Conservation (phyloP, 2,888 invertebrate species). For the Acanthosoma haemorrhoidale region DNA sequence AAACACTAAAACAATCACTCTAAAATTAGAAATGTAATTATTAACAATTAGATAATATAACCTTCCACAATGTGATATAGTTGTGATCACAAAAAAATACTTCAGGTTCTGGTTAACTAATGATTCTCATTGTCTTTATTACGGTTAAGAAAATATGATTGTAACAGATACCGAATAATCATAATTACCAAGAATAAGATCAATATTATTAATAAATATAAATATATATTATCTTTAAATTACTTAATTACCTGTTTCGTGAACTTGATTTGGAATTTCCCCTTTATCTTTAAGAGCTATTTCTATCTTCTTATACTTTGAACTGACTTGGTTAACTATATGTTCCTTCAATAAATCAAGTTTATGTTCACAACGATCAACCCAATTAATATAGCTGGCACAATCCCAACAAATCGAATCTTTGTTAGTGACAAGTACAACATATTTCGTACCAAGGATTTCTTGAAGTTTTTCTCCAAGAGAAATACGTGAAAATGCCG, state of each 20-base stretch:
- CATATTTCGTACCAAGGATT: slow-evolving; percentile 34
- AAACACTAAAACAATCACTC: no score
- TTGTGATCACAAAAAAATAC: no score
- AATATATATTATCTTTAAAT: not conserved
- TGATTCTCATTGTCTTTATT: no score
- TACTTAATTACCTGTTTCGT: not conserved
- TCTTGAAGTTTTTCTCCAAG: slow-evolving; percentile 37
- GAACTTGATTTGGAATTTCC: not conserved
- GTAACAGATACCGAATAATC: no score
- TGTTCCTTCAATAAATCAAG: slow-evolving; percentile 34
- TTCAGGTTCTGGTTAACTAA: no score
- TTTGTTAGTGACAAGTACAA: slow-evolving; percentile 31
- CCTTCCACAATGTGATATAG: no score
- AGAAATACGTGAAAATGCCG: slow-evolving; percentile 35
- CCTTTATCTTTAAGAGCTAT: slow-evolving; percentile 19
- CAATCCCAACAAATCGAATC: slow-evolving; percentile 37
- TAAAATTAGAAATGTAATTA: no score
- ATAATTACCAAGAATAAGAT: no score
- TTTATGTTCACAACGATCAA: slow-evolving; percentile 35
- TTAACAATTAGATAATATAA: no score
- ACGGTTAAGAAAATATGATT: no score
- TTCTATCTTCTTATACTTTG: slow-evolving; percentile 36
- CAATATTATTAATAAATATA: not conserved
- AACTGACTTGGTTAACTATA: slow-evolving; percentile 29
- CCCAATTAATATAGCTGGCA: slow-evolving; percentile 35